These are phyloP conservation scores for Anas platyrhynchos DNA, from an alignment of 2,113 vertebrate species.

Conservation along the genomic window DNA sequence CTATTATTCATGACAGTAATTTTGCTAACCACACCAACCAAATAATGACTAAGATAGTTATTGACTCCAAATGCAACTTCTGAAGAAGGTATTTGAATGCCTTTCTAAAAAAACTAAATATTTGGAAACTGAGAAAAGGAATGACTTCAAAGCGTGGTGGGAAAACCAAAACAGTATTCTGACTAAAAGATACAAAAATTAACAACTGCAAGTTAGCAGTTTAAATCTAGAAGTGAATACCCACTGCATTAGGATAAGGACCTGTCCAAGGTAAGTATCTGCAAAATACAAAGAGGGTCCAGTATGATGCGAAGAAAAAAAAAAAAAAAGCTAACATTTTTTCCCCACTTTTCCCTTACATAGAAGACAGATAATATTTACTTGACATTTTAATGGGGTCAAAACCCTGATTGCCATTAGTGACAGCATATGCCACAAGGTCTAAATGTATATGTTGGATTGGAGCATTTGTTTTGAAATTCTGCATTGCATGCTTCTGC, in stretches of 20 bases:
- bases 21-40: conserved; percentile 35
- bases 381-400: conserved; percentile 7
- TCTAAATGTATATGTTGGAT: not conserved
- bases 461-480: not conserved
- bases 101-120: not conserved
- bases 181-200: not conserved
- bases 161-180: not conserved
- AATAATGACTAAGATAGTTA: not conserved
- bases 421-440: not conserved
- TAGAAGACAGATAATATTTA: not conserved
- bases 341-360: not conserved
- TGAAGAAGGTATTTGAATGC: conserved; percentile 35
- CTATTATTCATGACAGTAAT: not conserved
- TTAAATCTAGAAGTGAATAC: not conserved
- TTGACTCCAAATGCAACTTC: conserved; percentile 30
- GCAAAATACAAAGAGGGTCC: not conserved
- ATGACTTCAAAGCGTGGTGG: conserved; percentile 23
- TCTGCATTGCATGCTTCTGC: not conserved
- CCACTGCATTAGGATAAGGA: not conserved
- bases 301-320: not conserved
- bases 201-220: not conserved
- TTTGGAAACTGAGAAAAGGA: conserved; percentile 28
- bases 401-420: not conserved
- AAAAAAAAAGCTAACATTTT: conserved; percentile 11
- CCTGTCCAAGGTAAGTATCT: not conserved